Conservation (phyloP, 2,797 vertebrate species). For the Champsocephalus esox region DNA sequence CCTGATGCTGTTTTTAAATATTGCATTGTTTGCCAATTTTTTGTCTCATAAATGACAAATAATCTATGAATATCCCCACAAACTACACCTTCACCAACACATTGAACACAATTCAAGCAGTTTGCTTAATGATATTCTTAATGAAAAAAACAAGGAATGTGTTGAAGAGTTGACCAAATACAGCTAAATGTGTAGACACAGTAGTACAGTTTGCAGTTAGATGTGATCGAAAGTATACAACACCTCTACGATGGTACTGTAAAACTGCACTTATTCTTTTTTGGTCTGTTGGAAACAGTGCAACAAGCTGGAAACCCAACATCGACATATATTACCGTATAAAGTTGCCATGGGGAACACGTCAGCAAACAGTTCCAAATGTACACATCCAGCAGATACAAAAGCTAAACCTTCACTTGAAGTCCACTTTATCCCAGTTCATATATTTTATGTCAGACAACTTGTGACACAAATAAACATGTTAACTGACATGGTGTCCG, state of each 20-base stretch:
- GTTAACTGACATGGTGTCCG: neutral
- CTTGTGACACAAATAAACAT: neutral
- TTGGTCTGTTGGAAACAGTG: neutral
- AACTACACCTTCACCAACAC: neutral
- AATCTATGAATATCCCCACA: neutral
- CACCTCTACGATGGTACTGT: fast-evolving
- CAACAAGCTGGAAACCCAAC: neutral
- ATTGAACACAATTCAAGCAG: neutral
- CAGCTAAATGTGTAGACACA: neutral
- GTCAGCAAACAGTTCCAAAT: neutral
- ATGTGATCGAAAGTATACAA: neutral
- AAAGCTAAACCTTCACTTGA: no score
- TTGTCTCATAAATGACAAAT: neutral
- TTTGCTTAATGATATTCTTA: neutral
- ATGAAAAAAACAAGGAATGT: neutral
- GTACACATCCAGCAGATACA: neutral
- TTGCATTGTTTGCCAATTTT: no score
- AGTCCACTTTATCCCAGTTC: neutral
- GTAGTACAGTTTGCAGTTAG: neutral
- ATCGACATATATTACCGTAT: neutral
- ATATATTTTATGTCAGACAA: neutral
- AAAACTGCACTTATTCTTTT: neutral
- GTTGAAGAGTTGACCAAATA: neutral
- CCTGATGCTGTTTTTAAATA: neutral
- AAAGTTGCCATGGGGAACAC: neutral